phyloP scores from a whole-genome alignment of 2,888 invertebrate genomes.

The Drosophila cognata region DNA sequence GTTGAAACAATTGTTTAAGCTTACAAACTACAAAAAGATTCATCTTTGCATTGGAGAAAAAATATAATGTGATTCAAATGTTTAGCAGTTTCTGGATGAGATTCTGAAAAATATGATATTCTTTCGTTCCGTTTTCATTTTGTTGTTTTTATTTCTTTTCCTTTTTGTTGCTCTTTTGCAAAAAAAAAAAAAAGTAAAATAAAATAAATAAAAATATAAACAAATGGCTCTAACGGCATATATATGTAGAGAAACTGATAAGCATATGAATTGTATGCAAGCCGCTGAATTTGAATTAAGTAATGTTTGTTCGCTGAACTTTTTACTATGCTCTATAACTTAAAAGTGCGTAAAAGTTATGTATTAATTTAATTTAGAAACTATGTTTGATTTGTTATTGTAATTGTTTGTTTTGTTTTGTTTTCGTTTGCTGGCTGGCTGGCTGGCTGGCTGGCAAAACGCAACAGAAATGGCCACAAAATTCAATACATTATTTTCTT shows the following conservation, averaged over 20 bases:
- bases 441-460: constrained; percentile 52
- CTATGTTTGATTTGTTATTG: constrained; percentile 68
- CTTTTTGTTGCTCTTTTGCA: constrained; percentile 15
- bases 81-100: constrained; percentile 57
- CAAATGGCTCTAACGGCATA: constrained; percentile 41
- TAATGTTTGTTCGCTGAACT: constrained; percentile 77
- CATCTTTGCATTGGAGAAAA: constrained; percentile 43
- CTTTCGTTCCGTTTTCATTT: constrained; percentile 8
- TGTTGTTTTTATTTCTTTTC: constrained; percentile 9
- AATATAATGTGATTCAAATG: constrained; percentile 30
- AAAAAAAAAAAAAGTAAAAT: constrained; percentile 23
- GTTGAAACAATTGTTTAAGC: constrained; percentile 44
- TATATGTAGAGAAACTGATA: constrained; percentile 25
- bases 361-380: constrained; percentile 56
- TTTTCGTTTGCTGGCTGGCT: constrained; percentile 39
- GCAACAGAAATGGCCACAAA: constrained; percentile 74
- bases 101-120: constrained; percentile 57
- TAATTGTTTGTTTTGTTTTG: constrained; percentile 45
- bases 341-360: constrained; percentile 39
- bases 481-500: constrained; percentile 68
- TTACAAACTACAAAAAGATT: constrained; percentile 64
- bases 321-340: constrained; percentile 42
- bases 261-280: constrained; percentile 4
- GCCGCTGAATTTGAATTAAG: constrained; percentile 61
- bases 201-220: constrained; percentile 3